Evolutionary conservation across 2,797 vertebrate genomes (phyloP), one percentile per base, ranked within the genome.

Genomic region (Rhyacichthys aspro): DNA sequence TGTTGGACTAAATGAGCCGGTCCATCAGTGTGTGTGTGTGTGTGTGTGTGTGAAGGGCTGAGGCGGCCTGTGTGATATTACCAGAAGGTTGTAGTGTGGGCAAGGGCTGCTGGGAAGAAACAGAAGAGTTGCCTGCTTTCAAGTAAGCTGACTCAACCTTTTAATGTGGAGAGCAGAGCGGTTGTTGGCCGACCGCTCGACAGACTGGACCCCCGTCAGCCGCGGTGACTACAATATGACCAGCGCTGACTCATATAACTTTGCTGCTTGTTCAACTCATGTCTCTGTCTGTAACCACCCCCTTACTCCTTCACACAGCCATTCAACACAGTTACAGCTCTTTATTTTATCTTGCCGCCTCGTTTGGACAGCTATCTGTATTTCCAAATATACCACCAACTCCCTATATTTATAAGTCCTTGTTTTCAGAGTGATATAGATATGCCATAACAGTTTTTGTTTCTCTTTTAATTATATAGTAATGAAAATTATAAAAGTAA

Each of bases 241-340:
- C 14, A 28, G 7, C 46, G 44, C 47, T 72, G 71, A 81, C 55
- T 74, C 74, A 78, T 16, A 43, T 18, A 39, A 70, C 69, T 72
- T 64, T 55, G 17, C 41, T 43, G 38, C 47, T 56, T n/a, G 16
- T 63, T 42, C 48, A 19, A 18, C 47, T 70, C 65, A 18, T 43
- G 18, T 50, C 44, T 58, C 15, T 39, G 17, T 64, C 50, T 55
- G 59, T 36, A 43, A 8, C n/a, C 28, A 53, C 50, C 41, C 9
- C 43, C 39, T 38, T 52, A 52, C 49, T 52, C 34, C 49, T 36
- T 52, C 49, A 52, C 49, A 38, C 49, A 52, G 33, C 37, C 49
- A 38, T 52, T 52, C 49, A 52, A 7, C 4, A 41, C 10, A 52
- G 34, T 10, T 3, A 38, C 16, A n/a, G 33, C 10, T 16, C n/a